Base-by-base conservation (phyloP, 2,888 invertebrate genomes). In the Cheilosia vernalis region DNA sequence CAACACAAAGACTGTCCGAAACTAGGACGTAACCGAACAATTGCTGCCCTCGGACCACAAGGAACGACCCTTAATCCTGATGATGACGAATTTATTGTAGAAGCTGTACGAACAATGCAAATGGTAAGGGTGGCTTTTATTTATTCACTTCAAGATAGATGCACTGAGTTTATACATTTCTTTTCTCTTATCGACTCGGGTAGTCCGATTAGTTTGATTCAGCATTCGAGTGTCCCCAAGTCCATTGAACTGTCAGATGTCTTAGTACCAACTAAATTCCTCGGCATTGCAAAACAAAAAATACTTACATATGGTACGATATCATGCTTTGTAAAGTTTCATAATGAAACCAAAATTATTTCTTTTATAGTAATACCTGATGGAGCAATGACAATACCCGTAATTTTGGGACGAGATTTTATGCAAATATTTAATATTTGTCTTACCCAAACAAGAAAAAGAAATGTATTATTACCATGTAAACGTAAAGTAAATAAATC, bases 161-260 rank as follows among this genome's bases (percentile, higher is more conserved):
- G 60, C 51, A 61, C 51, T 49, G 33, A 51, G 19, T 66, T 64
- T 24, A 51, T 42, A 51, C n/a, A 37, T 64, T 51, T 55, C 10
- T 47, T 64, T 19, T 79, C 72, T 74, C 61, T 80, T 44, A 55
- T 73, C 24, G 67, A 80, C 19, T 72, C 78, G 5, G 55, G 78
- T 40, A 78, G 61, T 42, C 63, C 78, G 19, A 78, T 74, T 74
- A 74, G 63, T 42, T 13, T 76, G 0, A 76, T 81, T 21, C 51
- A 60, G 13, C 42, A 47, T 24, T 82, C 72, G 37, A 70, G 33
- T 44, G 55, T 72, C 21, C 67, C 64, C 37, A 21, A 3, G 13
- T 64, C 51, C 30, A n/a, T 79, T 13, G 56, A 10, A 58, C 33
- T 64, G 13, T 56, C 42, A 37, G 17, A 74, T 19, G 19, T 56